Evolutionary conservation across 2,113 vertebrate species (phyloP).

Genomic region (Oncorhynchus masou): DNA sequence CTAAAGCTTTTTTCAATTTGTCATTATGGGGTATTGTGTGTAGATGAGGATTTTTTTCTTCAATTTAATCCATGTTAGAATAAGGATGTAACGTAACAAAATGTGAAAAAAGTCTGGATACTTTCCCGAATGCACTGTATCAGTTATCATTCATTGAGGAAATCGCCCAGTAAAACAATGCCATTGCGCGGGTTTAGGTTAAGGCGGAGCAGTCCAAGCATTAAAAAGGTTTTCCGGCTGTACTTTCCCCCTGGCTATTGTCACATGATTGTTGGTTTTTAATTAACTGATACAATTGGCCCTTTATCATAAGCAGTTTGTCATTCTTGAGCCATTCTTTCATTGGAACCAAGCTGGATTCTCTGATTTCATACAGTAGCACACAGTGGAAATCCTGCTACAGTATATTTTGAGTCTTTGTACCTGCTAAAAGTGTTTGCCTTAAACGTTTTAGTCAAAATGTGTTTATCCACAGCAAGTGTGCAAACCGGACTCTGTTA

Average conservation of each 20-base stretch:
- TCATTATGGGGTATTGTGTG: too few species aligned
- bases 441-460: conserved; percentile 4
- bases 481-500: conserved; percentile 1
- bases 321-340: background rate
- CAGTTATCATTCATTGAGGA: conserved; percentile 24
- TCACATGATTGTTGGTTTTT: background rate
- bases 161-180: conserved; percentile 23
- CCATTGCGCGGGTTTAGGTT: background rate
- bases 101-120: too few species aligned
- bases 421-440: background rate
- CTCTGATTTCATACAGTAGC: background rate
- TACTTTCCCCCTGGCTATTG: background rate
- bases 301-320: background rate
- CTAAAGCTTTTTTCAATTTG: too few species aligned
- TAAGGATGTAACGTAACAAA: too few species aligned
- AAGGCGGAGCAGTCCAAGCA: background rate
- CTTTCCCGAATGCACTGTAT: background rate
- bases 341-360: background rate
- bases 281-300: background rate
- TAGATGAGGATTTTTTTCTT: too few species aligned
- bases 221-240: background rate
- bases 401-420: conserved; percentile 4
- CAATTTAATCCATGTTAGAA: too few species aligned
- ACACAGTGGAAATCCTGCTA: background rate
- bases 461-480: background rate